Percentiles rank a stretch among this genome's conserved stretches.
phyloP scores from a whole-genome alignment of 2,113 vertebrate species.

The Cottus gobio region DNA sequence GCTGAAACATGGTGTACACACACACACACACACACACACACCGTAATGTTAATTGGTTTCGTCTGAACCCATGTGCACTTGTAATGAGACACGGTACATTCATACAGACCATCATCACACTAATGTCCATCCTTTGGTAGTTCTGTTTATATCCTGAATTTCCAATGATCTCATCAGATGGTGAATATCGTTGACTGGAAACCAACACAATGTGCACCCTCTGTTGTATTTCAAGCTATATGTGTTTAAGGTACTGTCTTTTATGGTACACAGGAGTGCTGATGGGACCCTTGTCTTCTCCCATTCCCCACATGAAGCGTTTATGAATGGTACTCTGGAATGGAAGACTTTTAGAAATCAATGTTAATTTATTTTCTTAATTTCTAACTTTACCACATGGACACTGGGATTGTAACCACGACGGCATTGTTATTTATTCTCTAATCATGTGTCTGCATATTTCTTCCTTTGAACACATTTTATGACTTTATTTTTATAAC shows the following conservation, averaged over 20 bases:
- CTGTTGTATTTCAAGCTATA: background rate
- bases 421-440: conserved; percentile 79
- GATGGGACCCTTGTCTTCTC: conserved; percentile 20
- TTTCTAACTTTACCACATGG: conserved; percentile 67
- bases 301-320: conserved; percentile 40
- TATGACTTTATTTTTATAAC: conserved; percentile 66
- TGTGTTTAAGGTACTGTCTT: conserved; percentile 16
- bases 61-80: conserved; percentile 20
- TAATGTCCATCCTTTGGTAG: background rate
- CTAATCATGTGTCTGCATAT: conserved; percentile 70
- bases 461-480: conserved; percentile 55
- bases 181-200: conserved; percentile 34
- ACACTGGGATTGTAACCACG: conserved; percentile 80
- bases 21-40: background rate
- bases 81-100: conserved; percentile 16
- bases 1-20: background rate
- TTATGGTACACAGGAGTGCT: conserved; percentile 32
- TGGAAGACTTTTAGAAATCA: conserved; percentile 57
- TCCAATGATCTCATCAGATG: background rate
- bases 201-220: background rate
- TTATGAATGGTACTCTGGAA: conserved; percentile 57
- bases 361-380: conserved; percentile 78
- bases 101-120: background rate
- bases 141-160: conserved; percentile 18
- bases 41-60: background rate